Conservation (phyloP, 2,888 invertebrate species). For the Lysandra coridon region DNA sequence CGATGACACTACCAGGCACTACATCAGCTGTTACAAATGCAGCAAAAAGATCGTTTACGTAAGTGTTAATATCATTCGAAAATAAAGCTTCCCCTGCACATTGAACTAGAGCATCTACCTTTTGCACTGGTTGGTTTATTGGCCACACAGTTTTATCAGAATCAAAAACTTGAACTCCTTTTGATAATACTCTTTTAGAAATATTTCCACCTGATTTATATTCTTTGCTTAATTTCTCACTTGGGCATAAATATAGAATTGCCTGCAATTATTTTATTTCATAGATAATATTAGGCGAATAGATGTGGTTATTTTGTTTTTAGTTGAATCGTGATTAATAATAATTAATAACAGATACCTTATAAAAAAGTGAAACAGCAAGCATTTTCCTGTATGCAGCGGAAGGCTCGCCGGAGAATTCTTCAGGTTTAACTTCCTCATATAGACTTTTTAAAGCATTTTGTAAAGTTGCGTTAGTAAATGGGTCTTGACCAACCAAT, state of each 20-base stretch:
- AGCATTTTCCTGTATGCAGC: constrained; percentile 80
- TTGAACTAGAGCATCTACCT: constrained; percentile 85
- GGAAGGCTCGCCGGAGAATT: constrained; percentile 76
- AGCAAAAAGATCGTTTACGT: constrained; percentile 84
- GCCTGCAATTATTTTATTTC: constrained; percentile 51
- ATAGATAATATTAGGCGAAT: constrained; percentile 40
- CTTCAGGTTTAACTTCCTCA: constrained; percentile 52
- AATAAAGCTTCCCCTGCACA: constrained; percentile 89
- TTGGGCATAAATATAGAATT: constrained; percentile 80
- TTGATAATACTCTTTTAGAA: constrained; percentile 83
- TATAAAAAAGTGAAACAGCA: constrained; percentile 83
- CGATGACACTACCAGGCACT: constrained; percentile 79
- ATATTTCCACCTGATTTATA: constrained; percentile 80
- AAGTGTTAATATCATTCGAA: constrained; percentile 85
- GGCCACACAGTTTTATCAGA: constrained; percentile 86
- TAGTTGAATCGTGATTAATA: background rate
- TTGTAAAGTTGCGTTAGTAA: constrained; percentile 66
- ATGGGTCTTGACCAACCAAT: constrained; percentile 65
- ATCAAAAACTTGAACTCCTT: constrained; percentile 86
- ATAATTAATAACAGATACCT: constrained; percentile 48
- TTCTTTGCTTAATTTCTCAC: constrained; percentile 66
- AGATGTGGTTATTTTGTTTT: too few species aligned
- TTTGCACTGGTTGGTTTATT: constrained; percentile 86
- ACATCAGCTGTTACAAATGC: constrained; percentile 84
- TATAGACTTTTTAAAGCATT: constrained; percentile 52